phyloP scores from a whole-genome alignment of 35 echinoderm and acorn worm species.

The Ophiothrix spiculata region DNA sequence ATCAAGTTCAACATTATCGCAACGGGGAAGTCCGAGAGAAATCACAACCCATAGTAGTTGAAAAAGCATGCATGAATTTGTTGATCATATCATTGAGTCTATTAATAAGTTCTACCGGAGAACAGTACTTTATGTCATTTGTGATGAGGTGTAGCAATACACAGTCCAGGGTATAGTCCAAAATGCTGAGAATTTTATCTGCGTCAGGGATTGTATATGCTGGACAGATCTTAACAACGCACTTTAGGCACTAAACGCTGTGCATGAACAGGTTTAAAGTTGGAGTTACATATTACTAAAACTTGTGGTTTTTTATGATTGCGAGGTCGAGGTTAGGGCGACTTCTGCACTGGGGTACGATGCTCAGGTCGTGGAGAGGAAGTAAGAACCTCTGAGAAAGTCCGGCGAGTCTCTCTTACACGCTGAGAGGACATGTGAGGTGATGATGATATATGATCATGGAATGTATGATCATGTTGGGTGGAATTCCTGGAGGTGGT shows the following conservation, averaged over 20 bases:
- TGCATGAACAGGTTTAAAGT: not conserved
- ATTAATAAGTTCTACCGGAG: not conserved
- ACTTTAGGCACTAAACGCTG: not conserved
- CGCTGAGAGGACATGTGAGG: no score
- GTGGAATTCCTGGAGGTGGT: no score
- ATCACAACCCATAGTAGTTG: not conserved
- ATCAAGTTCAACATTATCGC: not conserved
- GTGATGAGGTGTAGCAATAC: not conserved
- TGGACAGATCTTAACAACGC: not conserved
- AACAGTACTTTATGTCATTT: not conserved
- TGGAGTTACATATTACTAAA: not conserved
- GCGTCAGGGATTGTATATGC: not conserved
- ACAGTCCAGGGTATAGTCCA: not conserved
- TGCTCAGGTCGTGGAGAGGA: not conserved
- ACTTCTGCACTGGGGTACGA: no score
- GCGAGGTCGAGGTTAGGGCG: no score
- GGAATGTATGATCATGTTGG: no score
- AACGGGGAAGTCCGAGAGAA: not conserved
- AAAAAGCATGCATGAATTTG: not conserved
- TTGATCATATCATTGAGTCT: conserved; percentile 6
- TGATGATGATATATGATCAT: no score
- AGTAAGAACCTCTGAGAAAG: no score
- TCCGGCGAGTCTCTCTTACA: no score
- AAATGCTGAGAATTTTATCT: not conserved
- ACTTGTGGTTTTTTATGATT: not conserved